Evolutionary conservation across 2,888 invertebrate species (phyloP).

Genomic region (Sesia apiformis): DNA sequence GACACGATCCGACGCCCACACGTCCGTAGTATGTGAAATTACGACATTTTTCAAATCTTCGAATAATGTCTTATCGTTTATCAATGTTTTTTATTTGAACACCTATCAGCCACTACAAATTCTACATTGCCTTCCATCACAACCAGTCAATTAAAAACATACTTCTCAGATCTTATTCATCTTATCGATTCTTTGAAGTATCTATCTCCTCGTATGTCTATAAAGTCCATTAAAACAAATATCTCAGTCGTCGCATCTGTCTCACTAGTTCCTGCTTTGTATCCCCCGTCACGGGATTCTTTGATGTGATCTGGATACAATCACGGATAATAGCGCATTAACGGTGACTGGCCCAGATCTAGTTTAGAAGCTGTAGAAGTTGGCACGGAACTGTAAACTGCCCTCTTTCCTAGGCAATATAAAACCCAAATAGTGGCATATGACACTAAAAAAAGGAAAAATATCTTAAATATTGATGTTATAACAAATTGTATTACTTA

Average conservation of each 20-base stretch:
- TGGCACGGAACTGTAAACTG: slow-evolving; percentile 73
- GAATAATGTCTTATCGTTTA: neutral
- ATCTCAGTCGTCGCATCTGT: neutral
- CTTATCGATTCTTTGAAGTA: too few relatives aligned
- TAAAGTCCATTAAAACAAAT: too few relatives aligned
- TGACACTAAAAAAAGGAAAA: too few relatives aligned
- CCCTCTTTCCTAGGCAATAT: slow-evolving; percentile 41
- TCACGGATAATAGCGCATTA: slow-evolving; percentile 57
- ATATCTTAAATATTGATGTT: too few relatives aligned
- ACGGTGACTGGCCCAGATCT: slow-evolving; percentile 66
- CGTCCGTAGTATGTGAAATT: slow-evolving; percentile 34
- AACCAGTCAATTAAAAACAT: too few relatives aligned
- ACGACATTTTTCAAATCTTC: slow-evolving; percentile 25
- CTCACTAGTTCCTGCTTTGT: slow-evolving; percentile 29
- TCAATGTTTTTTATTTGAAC: too few relatives aligned
- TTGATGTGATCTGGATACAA: slow-evolving; percentile 69
- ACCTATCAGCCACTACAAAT: too few relatives aligned
- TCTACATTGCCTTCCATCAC: too few relatives aligned
- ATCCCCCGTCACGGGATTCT: slow-evolving; percentile 35
- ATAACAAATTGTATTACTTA: too few relatives aligned
- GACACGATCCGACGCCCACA: slow-evolving; percentile 28
- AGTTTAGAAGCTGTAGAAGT: slow-evolving; percentile 56
- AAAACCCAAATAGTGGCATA: too few relatives aligned
- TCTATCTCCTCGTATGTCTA: too few relatives aligned
- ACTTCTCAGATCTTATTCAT: too few relatives aligned